Evolutionary conservation across 2,113 vertebrate genomes (phyloP), one percentile per base, ranked within the genome.

Genomic region (Rattus rattus): DNA sequence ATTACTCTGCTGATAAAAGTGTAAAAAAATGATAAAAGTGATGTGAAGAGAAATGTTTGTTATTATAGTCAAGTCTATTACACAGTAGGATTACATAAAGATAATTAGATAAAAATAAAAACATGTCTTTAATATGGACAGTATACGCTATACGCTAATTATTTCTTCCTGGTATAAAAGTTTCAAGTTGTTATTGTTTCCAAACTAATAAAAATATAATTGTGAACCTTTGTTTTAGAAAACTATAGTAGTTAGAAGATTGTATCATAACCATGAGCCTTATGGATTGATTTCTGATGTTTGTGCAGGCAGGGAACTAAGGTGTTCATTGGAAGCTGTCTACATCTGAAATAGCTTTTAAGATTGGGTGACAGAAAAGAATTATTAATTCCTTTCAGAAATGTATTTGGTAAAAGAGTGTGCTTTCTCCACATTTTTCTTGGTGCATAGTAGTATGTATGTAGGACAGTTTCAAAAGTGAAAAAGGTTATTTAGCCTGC

Each of bases 161-260:
- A 94, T 47, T 91, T 93, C 0, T 73, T 86, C 65, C 2, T 36
- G 69, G 67, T 59, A 30, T 24, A 90, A 87, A 88, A 59, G 10
- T 76, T 93, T 95, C 12, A 30, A 5, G 5, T 39, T 26, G 17
- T 67, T 94, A 75, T 87, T 86, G 2, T 85, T 43, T 43, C n/a
- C 1, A 86, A 77, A n/a, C 90, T 88, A 63, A 77, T 65, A 72
- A 88, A 73, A 86, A 80, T 61, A 33, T 2, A 75, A 30, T 81
- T 11, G 39, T 67, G 7, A 95, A 77, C 0, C 9, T 92, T 86
- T 95, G 67, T 52, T 92, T 95, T 59, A 92, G 28, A 90, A n/a
- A 75, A 83, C 1, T 69, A 5, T 30, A 33, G 1, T 81, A 85
- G 56, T 81, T 47, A 91, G 17, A 90, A 30, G 13, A 73, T 67